Conservation (phyloP, 1,140 invertebrate genomes). For the Macrotrachela quadricornifera region DNA sequence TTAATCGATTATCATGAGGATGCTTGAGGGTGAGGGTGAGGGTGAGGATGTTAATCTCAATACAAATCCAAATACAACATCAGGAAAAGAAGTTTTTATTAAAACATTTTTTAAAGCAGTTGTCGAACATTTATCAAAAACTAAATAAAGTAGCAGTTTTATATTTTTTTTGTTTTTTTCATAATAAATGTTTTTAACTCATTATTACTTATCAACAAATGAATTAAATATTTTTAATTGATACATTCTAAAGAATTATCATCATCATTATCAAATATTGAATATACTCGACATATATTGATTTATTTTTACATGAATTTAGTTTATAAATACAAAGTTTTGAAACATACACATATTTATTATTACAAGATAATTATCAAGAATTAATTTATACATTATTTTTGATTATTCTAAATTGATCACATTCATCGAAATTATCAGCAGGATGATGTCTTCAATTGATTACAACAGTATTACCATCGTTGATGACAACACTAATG, state of each 20-base stretch:
- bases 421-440: constrained; percentile 64
- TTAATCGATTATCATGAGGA: constrained; percentile 94
- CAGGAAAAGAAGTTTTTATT: too few species aligned
- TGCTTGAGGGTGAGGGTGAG: too few species aligned
- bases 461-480: constrained; percentile 72
- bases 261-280: constrained; percentile 42
- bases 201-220: too few species aligned
- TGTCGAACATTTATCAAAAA: too few species aligned
- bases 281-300: constrained; percentile 59
- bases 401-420: constrained; percentile 69
- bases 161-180: too few species aligned
- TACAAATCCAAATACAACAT: too few species aligned
- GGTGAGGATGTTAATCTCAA: too few species aligned
- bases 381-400: constrained; percentile 37
- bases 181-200: too few species aligned
- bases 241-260: too few species aligned
- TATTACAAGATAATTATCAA: constrained; percentile 56
- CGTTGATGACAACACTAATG: constrained; percentile 69
- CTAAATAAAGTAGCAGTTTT: too few species aligned
- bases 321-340: constrained; percentile 49
- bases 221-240: too few species aligned
- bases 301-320: constrained; percentile 77
- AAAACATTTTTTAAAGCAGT: too few species aligned
- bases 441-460: constrained; percentile 80
- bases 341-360: constrained; percentile 65